These are phyloP conservation scores for Caradrina clavipalpis DNA, from an alignment of 2,888 invertebrate species.

Conservation along the genomic window DNA sequence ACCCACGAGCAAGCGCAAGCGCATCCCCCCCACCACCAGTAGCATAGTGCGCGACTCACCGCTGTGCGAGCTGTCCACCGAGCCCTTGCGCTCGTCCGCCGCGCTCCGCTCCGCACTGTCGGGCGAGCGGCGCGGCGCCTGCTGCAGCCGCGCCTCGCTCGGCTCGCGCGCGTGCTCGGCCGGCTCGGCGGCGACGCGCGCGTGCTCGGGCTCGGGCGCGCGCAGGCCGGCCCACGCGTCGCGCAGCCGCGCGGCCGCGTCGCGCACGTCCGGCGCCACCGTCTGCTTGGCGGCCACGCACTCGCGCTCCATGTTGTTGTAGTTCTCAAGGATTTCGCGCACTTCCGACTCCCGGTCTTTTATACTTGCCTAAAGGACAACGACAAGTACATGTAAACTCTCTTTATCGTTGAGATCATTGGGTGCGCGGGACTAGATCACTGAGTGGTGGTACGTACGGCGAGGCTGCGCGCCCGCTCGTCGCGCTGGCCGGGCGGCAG, in stretches of 20 bases:
- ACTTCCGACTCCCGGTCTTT: slow-evolving; percentile 91
- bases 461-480: slow-evolving; percentile 1
- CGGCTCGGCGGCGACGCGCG: slow-evolving; percentile 77
- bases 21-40: slow-evolving; percentile 9
- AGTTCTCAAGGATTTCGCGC: slow-evolving; percentile 92
- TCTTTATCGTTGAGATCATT: too few relatives aligned
- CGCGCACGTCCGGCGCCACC: slow-evolving; percentile 76
- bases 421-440: too few relatives aligned
- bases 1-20: slow-evolving; percentile 1
- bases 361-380: slow-evolving; percentile 77
- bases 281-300: slow-evolving; percentile 78
- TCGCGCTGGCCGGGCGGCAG: neutral
- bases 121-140: neutral
- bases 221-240: slow-evolving; percentile 68
- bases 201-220: slow-evolving; percentile 59
- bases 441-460: slow-evolving; percentile 55
- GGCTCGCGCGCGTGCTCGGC: slow-evolving; percentile 39
- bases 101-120: too few relatives aligned
- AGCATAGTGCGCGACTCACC: slow-evolving; percentile 66
- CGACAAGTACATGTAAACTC: too few relatives aligned
- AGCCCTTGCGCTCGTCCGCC: slow-evolving; percentile 1
- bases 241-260: slow-evolving; percentile 87
- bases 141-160: neutral
- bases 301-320: slow-evolving; percentile 91
- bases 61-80: slow-evolving; percentile 14